phyloP scores from a whole-genome alignment of 2,113 vertebrate genomes.

The Ammodramus savannarum region DNA sequence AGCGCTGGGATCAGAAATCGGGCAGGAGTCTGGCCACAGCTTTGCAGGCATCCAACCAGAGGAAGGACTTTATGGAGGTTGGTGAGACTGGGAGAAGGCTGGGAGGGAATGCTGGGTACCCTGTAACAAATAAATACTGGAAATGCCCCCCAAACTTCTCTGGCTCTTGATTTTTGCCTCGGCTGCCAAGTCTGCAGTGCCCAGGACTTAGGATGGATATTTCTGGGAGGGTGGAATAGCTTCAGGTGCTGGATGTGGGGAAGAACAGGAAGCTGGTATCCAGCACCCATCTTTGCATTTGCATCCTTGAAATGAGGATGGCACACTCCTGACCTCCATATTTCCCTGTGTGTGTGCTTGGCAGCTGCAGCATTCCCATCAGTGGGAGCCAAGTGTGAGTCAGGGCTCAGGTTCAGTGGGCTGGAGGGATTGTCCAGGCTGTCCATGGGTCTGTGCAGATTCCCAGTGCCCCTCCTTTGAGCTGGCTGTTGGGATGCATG shows the following conservation, averaged over 20 bases:
- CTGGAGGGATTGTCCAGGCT: background rate
- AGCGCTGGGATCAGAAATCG: slow-evolving; percentile 96
- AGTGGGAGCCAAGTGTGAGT: background rate
- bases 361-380: accelerated
- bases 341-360: accelerated
- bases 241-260: background rate
- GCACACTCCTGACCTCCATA: background rate
- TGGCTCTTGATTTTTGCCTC: background rate
- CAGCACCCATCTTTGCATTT: background rate
- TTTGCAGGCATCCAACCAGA: slow-evolving; percentile 90
- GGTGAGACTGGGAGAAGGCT: background rate
- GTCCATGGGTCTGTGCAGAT: accelerated
- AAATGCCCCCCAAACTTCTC: background rate
- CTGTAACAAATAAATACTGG: background rate
- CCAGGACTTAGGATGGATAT: background rate
- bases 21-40: slow-evolving; percentile 84
- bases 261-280: background rate
- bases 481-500: background rate
- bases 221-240: background rate
- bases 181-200: accelerated
- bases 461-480: background rate
- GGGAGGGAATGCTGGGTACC: background rate
- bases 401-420: background rate
- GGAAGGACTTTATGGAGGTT: slow-evolving; percentile 99
- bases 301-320: background rate